Percentiles rank a stretch among this genome's conserved stretches.
Conservation (phyloP, 2,797 vertebrate species). For the Netta rufina region DNA sequence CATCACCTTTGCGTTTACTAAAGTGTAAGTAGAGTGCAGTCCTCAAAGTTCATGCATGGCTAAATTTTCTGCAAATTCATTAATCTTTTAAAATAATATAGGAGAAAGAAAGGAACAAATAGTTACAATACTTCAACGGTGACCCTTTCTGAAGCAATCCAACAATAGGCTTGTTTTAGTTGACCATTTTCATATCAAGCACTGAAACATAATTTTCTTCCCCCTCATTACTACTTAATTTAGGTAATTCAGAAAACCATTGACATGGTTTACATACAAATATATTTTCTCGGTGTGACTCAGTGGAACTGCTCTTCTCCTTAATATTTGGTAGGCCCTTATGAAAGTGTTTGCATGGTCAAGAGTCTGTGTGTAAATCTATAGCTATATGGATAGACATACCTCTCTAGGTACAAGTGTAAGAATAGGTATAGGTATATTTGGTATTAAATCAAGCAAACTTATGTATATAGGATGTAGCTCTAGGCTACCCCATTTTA, state of each 20-base stretch:
- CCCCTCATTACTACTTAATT: neutral
- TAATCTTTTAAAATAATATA: neutral
- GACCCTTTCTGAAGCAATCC: neutral
- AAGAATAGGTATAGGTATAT: neutral
- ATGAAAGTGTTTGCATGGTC: neutral
- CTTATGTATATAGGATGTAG: neutral
- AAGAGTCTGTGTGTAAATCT: neutral
- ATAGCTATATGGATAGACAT: neutral
- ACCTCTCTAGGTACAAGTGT: neutral
- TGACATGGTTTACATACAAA: neutral
- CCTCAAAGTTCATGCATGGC: neutral
- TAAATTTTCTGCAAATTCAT: neutral
- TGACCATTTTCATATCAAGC: neutral
- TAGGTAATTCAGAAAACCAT: neutral
- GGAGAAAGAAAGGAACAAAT: neutral
- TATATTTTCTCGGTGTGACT: neutral
- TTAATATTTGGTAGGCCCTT: neutral
- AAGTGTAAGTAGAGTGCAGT: too few species aligned
- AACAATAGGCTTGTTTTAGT: neutral
- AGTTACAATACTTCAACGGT: neutral
- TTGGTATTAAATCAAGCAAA: neutral
- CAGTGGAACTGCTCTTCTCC: neutral
- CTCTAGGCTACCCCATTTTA: neutral
- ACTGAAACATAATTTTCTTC: neutral
- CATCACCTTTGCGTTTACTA: neutral